These are phyloP conservation scores for Campylomormyrus tamandua DNA, from an alignment of 2,113 vertebrate species.

Conservation along the genomic window DNA sequence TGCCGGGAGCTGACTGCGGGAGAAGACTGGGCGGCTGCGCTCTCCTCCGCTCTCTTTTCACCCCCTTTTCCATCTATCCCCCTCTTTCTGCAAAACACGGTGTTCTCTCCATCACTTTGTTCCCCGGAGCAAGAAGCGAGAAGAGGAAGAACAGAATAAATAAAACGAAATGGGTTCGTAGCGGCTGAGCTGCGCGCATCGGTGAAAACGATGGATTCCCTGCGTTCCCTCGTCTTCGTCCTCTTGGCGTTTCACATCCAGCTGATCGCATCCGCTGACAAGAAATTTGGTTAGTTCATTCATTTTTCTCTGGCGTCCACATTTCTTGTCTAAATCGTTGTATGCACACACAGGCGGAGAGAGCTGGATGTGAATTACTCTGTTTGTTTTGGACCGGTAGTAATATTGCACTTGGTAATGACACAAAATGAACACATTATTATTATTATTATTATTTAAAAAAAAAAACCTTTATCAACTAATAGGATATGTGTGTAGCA, in stretches of 20 bases:
- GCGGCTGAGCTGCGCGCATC: constrained; percentile 13
- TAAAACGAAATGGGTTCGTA: constrained; percentile 26
- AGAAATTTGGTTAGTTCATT: constrained; percentile 54
- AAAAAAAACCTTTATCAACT: not conserved
- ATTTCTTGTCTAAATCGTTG: not conserved
- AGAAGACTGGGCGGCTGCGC: not conserved
- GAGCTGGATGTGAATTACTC: not conserved
- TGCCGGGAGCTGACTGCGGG: constrained; percentile 12
- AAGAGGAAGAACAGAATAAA: not conserved
- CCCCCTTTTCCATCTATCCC: not conserved
- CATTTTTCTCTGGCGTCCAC: not conserved
- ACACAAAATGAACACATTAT: not conserved
- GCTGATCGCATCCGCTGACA: constrained; percentile 41
- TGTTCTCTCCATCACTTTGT: not conserved
- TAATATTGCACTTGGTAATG: constrained; percentile 6
- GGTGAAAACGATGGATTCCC: constrained; percentile 46
- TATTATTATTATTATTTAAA: not conserved
- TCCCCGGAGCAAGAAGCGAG: not conserved
- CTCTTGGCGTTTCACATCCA: constrained; percentile 31
- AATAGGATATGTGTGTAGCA: not conserved
- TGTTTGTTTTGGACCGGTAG: constrained; percentile 3
- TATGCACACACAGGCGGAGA: not conserved
- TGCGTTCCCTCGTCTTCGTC: constrained; percentile 30
- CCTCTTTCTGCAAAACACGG: not conserved
- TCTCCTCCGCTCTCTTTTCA: not conserved